Evolutionary conservation across 1,140 invertebrate genomes (phyloP).

Genomic region (Coenobita brevimanus): DNA sequence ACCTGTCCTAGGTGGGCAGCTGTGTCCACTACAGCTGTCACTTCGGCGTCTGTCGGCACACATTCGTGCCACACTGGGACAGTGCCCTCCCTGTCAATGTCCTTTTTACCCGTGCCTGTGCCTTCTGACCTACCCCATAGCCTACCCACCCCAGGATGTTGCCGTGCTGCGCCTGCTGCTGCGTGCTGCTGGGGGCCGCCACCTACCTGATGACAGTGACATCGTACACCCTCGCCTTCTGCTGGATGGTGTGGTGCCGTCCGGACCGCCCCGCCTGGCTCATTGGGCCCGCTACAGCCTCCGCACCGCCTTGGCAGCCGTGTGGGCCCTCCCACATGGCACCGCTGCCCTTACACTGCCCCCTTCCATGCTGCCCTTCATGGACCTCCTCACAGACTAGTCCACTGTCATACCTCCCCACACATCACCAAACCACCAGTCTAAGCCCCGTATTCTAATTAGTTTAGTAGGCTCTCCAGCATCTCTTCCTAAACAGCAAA

Average conservation of each 20-base stretch:
- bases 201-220: neutral
- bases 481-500: too few relatives aligned
- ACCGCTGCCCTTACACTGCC: slow-evolving; percentile 1
- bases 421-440: too few relatives aligned
- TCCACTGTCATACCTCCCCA: too few relatives aligned
- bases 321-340: slow-evolving; percentile 32
- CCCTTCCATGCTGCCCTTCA: neutral
- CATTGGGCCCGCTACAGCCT: slow-evolving; percentile 53
- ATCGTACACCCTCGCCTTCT: slow-evolving; percentile 33
- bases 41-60: slow-evolving; percentile 40
- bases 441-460: too few relatives aligned
- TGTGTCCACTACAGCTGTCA: slow-evolving; percentile 33
- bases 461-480: too few relatives aligned
- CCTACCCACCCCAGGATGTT: slow-evolving; percentile 26
- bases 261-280: slow-evolving; percentile 20
- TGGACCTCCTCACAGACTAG: slow-evolving; percentile 11
- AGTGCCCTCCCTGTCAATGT: slow-evolving; percentile 32
- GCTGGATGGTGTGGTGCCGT: slow-evolving; percentile 6
- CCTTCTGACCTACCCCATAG: slow-evolving; percentile 10
- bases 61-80: slow-evolving; percentile 30
- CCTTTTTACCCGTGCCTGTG: slow-evolving; percentile 12
- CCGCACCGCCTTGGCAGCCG: neutral
- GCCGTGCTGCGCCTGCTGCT: slow-evolving; percentile 32
- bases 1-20: slow-evolving; percentile 19
- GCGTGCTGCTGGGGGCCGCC: slow-evolving; percentile 9